Conservation (phyloP, 2,113 vertebrate genomes). For the Gracilinanus agilis region DNA sequence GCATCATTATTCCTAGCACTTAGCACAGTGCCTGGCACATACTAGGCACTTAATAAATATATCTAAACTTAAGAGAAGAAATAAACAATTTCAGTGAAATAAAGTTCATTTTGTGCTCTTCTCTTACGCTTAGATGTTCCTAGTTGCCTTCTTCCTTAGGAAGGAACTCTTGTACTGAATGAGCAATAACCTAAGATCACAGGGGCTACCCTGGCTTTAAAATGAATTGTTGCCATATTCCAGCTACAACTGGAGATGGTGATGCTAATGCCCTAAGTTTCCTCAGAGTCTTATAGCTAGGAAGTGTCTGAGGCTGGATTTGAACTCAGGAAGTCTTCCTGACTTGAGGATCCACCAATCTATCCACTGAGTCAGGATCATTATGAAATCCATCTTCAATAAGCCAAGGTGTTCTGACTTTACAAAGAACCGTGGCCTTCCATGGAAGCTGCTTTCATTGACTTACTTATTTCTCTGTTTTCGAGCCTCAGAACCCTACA, state of each 20-base stretch:
- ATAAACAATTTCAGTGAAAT: neutral
- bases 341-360: too few species aligned
- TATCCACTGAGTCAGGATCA: neutral
- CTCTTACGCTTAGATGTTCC: neutral
- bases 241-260: neutral
- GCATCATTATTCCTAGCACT: neutral
- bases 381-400: neutral
- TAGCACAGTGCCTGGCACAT: neutral
- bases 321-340: too few species aligned
- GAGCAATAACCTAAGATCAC: neutral
- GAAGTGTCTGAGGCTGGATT: too few species aligned
- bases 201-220: neutral
- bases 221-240: neutral
- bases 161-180: neutral
- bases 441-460: neutral
- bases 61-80: neutral
- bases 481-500: neutral
- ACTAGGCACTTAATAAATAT: neutral
- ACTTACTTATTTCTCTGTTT: neutral
- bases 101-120: neutral
- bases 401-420: neutral
- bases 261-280: neutral
- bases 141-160: neutral
- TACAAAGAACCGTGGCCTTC: neutral
- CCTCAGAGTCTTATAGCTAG: neutral